These are phyloP conservation scores for Tangachromis dhanisi DNA, from an alignment of 2,113 vertebrate genomes.

Conservation along the genomic window DNA sequence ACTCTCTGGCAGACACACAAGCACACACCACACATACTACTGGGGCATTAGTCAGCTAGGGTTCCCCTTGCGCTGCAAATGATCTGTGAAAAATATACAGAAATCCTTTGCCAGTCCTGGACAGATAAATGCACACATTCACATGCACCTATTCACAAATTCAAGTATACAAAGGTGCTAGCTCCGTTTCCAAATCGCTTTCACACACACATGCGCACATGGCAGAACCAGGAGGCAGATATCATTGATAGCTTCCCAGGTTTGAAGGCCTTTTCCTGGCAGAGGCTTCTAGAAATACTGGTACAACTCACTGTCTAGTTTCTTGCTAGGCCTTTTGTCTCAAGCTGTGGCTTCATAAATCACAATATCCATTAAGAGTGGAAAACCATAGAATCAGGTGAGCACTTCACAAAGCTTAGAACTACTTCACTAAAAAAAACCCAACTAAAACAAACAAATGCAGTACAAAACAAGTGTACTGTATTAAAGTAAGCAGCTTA, in stretches of 20 bases:
- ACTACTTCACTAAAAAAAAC: not conserved
- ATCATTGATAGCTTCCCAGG: conserved; percentile 18
- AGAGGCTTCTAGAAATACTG: not conserved
- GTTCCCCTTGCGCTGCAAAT: not conserved
- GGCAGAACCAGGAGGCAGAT: not conserved
- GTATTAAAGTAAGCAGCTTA: conserved; percentile 1
- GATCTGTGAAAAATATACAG: conserved; percentile 23
- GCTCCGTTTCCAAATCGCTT: conserved; percentile 18
- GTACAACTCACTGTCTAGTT: not conserved
- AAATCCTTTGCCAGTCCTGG: not conserved
- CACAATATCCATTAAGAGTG: not conserved
- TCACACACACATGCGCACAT: conserved; percentile 1
- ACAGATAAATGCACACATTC: not conserved
- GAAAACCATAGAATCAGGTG: conserved; percentile 14
- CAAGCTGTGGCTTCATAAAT: conserved; percentile 9
- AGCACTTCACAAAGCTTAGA: not conserved
- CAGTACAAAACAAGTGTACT: not conserved
- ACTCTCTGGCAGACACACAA: not conserved
- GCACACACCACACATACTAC: not conserved
- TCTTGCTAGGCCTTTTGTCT: conserved; percentile 27
- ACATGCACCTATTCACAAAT: not conserved
- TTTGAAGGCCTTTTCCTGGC: not conserved
- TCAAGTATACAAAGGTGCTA: not conserved
- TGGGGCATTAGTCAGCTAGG: not conserved
- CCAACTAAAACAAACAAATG: not conserved